Evolutionary conservation across 2,797 vertebrate species (phyloP).

Genomic region (Erethizon dorsatum): DNA sequence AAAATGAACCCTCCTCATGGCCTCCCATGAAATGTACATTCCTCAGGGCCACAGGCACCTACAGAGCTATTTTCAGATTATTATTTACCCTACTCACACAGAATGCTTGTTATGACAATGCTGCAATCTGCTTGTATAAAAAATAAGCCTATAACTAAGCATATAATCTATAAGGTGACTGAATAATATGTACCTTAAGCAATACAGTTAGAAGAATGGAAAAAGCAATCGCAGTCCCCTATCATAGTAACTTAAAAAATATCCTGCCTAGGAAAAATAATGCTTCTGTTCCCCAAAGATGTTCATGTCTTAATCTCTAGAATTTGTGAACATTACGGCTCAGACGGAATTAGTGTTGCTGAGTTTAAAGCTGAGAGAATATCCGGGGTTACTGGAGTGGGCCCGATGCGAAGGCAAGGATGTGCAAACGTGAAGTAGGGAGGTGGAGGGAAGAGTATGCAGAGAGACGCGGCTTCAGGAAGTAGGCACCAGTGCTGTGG

Average conservation of each 20-base stretch:
- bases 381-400: not conserved
- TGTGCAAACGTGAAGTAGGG: not conserved
- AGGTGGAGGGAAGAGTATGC: not conserved
- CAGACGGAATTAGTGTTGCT: conserved; percentile 17
- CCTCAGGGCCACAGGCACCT: not conserved
- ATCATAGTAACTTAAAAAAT: not conserved
- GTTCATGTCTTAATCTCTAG: not conserved
- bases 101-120: conserved; percentile 20
- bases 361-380: conserved; percentile 39
- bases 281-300: not conserved
- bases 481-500: not conserved
- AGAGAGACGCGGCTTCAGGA: not conserved
- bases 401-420: not conserved
- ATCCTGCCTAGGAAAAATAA: not conserved
- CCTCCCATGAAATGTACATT: not conserved
- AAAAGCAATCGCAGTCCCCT: not conserved
- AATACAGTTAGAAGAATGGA: conserved; percentile 39
- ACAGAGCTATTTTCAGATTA: not conserved
- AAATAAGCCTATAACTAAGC: conserved; percentile 37
- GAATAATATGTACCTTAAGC: not conserved
- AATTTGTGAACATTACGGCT: not conserved
- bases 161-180: conserved; percentile 18
- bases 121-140: conserved; percentile 5
- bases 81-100: not conserved
- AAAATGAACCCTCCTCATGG: not conserved